These are phyloP conservation scores for Poeciliopsis turneri DNA, from an alignment of 2,797 vertebrate species.

Conservation along the genomic window DNA sequence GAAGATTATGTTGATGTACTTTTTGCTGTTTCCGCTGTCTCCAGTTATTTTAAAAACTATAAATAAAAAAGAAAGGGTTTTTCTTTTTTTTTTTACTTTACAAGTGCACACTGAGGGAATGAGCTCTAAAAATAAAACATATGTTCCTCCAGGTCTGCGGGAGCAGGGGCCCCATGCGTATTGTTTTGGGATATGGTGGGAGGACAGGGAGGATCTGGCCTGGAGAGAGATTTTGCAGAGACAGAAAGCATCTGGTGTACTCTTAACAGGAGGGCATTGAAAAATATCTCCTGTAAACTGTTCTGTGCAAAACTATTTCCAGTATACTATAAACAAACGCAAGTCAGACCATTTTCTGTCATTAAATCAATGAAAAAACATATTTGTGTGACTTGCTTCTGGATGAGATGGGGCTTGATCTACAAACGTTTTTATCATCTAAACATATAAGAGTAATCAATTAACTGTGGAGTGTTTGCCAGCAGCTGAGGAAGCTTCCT, in stretches of 20 bases:
- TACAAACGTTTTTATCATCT: conserved; percentile 51
- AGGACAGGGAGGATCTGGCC: conserved; percentile 70
- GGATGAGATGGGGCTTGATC: conserved; percentile 27
- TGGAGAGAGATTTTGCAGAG: conserved; percentile 54
- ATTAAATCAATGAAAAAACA: conserved; percentile 25
- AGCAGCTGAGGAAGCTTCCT: conserved; percentile 16
- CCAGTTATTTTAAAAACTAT: conserved; percentile 59
- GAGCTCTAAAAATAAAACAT: conserved; percentile 84
- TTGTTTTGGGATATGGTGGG: conserved; percentile 80
- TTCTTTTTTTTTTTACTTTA: conserved; percentile 56
- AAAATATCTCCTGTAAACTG: conserved; percentile 20
- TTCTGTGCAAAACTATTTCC: conserved; percentile 12
- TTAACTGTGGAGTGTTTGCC: conserved; percentile 12
- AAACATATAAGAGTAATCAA: conserved; percentile 16
- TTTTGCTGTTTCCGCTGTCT: conserved; percentile 43
- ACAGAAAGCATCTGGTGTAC: conserved; percentile 38
- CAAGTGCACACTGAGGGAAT: conserved; percentile 65
- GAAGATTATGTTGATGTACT: conserved; percentile 17
- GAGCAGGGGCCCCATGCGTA: conserved; percentile 71
- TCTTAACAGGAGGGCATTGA: conserved; percentile 34
- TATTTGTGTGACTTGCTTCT: conserved; percentile 20
- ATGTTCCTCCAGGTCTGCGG: conserved; percentile 80
- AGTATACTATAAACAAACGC: conserved; percentile 7
- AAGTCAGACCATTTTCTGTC: background rate
- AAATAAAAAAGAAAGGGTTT: conserved; percentile 52